phyloP scores from a whole-genome alignment of 2,113 vertebrate genomes.

The Podilymbus podiceps region DNA sequence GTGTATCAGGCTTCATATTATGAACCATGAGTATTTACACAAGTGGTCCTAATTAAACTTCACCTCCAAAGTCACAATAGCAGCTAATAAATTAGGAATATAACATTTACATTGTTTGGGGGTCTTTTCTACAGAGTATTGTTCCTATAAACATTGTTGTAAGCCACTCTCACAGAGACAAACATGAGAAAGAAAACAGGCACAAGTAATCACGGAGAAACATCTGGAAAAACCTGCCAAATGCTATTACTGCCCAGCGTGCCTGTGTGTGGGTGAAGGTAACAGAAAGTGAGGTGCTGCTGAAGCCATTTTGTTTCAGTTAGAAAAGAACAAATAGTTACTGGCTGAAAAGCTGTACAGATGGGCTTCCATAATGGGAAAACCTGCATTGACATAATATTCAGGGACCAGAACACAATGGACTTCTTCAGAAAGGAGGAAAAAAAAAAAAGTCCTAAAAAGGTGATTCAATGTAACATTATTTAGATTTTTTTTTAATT shows the following conservation, averaged over 20 bases:
- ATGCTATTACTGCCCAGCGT: not conserved
- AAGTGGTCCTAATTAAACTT: conserved; percentile 30
- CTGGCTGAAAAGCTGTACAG: not conserved
- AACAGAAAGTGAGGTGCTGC: not conserved
- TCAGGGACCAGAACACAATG: not conserved
- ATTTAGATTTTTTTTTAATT: not conserved
- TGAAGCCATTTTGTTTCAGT: not conserved
- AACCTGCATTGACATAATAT: not conserved
- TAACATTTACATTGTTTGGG: not conserved
- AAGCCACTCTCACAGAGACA: not conserved
- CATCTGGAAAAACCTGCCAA: conserved; percentile 2
- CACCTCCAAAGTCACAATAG: conserved; percentile 1
- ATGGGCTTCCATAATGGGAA: not conserved
- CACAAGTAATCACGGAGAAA: not conserved
- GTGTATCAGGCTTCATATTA: not conserved
- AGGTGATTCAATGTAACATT: not conserved
- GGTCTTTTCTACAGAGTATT: not conserved
- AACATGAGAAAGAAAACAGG: conserved; percentile 27
- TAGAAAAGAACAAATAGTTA: not conserved
- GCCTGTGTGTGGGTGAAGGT: conserved; percentile 21
- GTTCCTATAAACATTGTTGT: not conserved
- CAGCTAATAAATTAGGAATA: conserved; percentile 20
- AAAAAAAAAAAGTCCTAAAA: not conserved
- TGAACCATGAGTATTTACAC: not conserved
- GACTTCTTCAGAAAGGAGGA: not conserved